phyloP scores from a whole-genome alignment of 2,888 invertebrate genomes.

The Dynastes maya region DNA sequence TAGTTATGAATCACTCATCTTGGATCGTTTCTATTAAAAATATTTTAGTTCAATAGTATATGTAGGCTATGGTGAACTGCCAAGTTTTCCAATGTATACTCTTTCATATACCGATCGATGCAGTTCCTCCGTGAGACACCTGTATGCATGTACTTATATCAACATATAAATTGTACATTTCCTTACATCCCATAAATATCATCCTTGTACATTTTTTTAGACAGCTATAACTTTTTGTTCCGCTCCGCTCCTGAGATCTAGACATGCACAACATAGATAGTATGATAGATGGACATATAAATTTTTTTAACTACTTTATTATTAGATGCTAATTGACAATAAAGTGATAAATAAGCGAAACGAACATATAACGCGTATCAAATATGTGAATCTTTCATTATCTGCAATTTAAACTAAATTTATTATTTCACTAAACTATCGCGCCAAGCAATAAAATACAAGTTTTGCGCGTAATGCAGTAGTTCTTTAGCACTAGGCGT shows the following conservation, averaged over 20 bases:
- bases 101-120: too few species aligned
- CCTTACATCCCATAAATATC: neutral
- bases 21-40: too few species aligned
- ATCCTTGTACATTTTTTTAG: neutral
- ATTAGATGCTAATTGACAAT: slow-evolving; percentile 42
- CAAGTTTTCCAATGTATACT: too few species aligned
- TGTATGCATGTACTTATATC: too few species aligned
- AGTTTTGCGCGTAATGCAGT: slow-evolving; percentile 39
- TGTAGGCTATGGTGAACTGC: too few species aligned
- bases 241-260: too few species aligned
- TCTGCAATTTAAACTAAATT: slow-evolving; percentile 39
- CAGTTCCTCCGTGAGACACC: too few species aligned
- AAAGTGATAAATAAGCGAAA: slow-evolving; percentile 29
- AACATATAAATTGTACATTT: neutral
- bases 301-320: slow-evolving; percentile 29
- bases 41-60: too few species aligned
- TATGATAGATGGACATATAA: slow-evolving; percentile 3
- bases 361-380: slow-evolving; percentile 14
- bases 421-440: slow-evolving; percentile 42
- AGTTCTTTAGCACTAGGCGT: neutral
- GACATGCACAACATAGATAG: neutral
- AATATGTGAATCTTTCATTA: slow-evolving; percentile 20
- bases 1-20: too few species aligned
- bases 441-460: slow-evolving; percentile 30
- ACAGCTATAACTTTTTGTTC: neutral